Evolutionary conservation across 2,113 vertebrate genomes (phyloP), one percentile per base, ranked within the genome.

Genomic region (Tragelaphus scriptus): DNA sequence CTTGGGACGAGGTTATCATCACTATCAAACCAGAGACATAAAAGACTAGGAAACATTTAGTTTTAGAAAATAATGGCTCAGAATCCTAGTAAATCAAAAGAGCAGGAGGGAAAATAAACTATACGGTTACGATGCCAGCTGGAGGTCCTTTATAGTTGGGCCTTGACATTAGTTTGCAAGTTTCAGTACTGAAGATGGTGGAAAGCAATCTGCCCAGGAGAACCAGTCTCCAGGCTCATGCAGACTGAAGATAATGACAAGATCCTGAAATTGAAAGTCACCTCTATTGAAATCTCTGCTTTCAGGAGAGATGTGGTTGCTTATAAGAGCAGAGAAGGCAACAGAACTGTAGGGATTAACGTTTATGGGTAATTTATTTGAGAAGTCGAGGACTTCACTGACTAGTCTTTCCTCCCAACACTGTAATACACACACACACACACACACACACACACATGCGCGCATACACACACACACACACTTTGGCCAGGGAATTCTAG

Each of bases 1-100:
- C 98, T 79, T 63, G 96, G 98, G 98, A 98, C 92, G 85, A 98
- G 98, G 98, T 98, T 98, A 98, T 98, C 98, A 97, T 95, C 97
- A 94, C 96, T 95, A 98, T 98, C 98, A 98, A 98, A 97, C 89
- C 97, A 96, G 85, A 97, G 96, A 98, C 92, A 98, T 96, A 98
- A 98, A 98, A 98, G 97, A 97, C 86, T 51, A 96, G 98, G 95
- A 96, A 98, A 98, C 93, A 97, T 98, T 98, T 86, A 30, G 95
- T 97, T 98, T 98, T 97, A 87, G 88, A 93, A 98, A 98, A 97
- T 97, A 98, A 98, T 97, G 96, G 92, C 96, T 98, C 94, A 94
- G 94, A 97, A 97, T 95, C 97, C 82, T 91, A 94, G 98, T 98
- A 98, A 98, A 98, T 98, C 94, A 98, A 97, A 95, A 96, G 86